A percentile compares a stretch with the other conserved stretches of the same genome.
Conservation (phyloP, 2,888 invertebrate species). For the Macrophya alboannulata region DNA sequence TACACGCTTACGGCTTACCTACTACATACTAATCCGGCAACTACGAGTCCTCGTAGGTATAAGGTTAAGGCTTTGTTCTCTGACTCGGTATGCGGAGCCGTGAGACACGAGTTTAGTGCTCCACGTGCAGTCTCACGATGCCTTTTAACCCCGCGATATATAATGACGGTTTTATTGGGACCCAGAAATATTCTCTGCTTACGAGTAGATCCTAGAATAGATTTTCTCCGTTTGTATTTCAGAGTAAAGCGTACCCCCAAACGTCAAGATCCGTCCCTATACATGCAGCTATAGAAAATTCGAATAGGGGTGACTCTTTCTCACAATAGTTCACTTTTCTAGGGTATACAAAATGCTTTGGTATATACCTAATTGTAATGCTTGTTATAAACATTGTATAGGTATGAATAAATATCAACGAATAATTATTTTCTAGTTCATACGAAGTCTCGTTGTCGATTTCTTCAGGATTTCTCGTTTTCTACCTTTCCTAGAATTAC, state of each 20-base stretch:
- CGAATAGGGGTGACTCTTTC: neutral
- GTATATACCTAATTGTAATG: neutral
- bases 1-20: conserved; percentile 6
- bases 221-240: neutral
- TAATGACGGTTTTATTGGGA: conserved; percentile 30
- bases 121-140: conserved; percentile 45
- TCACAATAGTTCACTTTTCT: neutral
- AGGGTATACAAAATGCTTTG: neutral
- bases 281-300: neutral
- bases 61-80: conserved; percentile 39
- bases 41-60: conserved; percentile 7
- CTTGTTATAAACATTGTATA: neutral
- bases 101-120: conserved; percentile 37
- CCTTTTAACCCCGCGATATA: conserved; percentile 21
- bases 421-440: neutral
- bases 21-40: conserved; percentile 24
- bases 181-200: neutral
- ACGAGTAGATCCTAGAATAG: conserved; percentile 3
- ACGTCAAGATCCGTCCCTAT: neutral
- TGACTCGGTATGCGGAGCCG: conserved; percentile 9
- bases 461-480: neutral
- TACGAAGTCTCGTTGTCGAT: neutral
- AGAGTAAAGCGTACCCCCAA: neutral
- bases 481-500: too few species aligned
- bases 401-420: neutral